A percentile compares a stretch with the other conserved stretches of the same genome.
phyloP scores from a whole-genome alignment of 2,888 invertebrate genomes.

The Amblyteles armatorius region DNA sequence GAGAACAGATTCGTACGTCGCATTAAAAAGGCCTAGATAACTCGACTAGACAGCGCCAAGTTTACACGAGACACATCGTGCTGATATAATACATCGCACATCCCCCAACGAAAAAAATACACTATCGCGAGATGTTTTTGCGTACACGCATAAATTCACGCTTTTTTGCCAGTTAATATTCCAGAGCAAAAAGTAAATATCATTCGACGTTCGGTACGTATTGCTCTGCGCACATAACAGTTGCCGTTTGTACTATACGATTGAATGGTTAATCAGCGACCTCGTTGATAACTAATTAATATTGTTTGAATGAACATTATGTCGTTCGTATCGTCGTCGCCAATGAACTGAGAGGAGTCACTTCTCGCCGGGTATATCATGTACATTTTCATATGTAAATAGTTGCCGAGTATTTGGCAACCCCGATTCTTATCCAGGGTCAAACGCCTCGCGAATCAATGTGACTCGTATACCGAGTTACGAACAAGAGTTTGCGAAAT shows the following conservation, averaged over 20 bases:
- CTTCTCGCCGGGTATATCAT: background rate
- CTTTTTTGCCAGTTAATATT: slow-evolving; percentile 39
- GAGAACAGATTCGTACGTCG: background rate
- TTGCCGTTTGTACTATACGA: slow-evolving; percentile 39
- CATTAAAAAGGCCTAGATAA: slow-evolving; percentile 17
- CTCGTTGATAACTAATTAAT: slow-evolving; percentile 62
- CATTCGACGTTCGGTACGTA: slow-evolving; percentile 18
- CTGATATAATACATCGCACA: background rate
- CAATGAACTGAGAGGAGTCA: slow-evolving; percentile 7
- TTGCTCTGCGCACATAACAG: slow-evolving; percentile 15
- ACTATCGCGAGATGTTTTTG: background rate
- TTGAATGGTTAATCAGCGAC: slow-evolving; percentile 56
- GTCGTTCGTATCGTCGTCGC: slow-evolving; percentile 24
- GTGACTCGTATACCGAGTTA: slow-evolving; percentile 1
- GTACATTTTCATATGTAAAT: background rate
- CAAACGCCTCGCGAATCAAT: slow-evolving; percentile 34
- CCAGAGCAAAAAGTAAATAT: slow-evolving; percentile 29
- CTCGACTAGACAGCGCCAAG: slow-evolving; percentile 8
- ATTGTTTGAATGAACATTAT: slow-evolving; percentile 53
- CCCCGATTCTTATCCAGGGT: slow-evolving; percentile 51
- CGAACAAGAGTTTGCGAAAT: slow-evolving; percentile 40
- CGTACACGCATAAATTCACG: slow-evolving; percentile 30
- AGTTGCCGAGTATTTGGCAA: slow-evolving; percentile 41
- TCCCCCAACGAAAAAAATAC: slow-evolving; percentile 1
- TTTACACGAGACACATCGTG: background rate